A percentile compares a stretch with the other conserved stretches of the same genome.
These are phyloP conservation scores for Varanus komodoensis DNA, from an alignment of 2,113 vertebrate genomes.

Conservation along the genomic window DNA sequence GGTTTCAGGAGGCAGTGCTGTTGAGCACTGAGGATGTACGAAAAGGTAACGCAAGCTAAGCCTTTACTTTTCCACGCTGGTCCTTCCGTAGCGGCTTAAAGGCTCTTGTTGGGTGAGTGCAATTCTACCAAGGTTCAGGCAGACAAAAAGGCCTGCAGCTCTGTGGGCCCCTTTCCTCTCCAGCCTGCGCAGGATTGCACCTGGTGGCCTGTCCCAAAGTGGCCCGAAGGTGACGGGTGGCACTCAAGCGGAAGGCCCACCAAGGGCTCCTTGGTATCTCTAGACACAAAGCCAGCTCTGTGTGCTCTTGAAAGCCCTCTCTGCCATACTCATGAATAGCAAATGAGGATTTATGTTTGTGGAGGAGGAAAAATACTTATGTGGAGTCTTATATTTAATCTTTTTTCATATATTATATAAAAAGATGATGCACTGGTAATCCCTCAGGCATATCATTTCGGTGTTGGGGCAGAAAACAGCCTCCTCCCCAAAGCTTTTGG, in stretches of 20 bases:
- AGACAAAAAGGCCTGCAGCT: no score
- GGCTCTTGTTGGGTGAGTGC: no score
- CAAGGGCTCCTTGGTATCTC: neutral
- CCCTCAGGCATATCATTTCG: constrained; percentile 60
- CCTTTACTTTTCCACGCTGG: no score
- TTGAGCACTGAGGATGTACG: no score
- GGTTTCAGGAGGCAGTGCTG: no score
- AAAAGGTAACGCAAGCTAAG: no score
- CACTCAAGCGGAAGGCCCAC: constrained; percentile 33
- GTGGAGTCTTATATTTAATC: constrained; percentile 71
- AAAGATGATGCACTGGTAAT: constrained; percentile 67
- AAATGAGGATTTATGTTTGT: constrained; percentile 71
- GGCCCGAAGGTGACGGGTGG: neutral
- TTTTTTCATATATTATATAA: constrained; percentile 58
- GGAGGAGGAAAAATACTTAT: constrained; percentile 60
- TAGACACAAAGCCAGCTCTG: constrained; percentile 65
- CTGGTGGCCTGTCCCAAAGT: no score
- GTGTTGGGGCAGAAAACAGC: constrained; percentile 57
- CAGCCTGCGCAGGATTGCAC: no score
- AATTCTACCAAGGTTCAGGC: no score
- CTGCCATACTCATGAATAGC: constrained; percentile 70
- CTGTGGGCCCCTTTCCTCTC: no score
- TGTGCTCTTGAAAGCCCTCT: constrained; percentile 50
- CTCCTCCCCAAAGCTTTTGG: constrained; percentile 48
- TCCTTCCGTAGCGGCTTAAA: no score